Evolutionary conservation across 2,888 invertebrate species (phyloP).

Genomic region (Timandra comae): DNA sequence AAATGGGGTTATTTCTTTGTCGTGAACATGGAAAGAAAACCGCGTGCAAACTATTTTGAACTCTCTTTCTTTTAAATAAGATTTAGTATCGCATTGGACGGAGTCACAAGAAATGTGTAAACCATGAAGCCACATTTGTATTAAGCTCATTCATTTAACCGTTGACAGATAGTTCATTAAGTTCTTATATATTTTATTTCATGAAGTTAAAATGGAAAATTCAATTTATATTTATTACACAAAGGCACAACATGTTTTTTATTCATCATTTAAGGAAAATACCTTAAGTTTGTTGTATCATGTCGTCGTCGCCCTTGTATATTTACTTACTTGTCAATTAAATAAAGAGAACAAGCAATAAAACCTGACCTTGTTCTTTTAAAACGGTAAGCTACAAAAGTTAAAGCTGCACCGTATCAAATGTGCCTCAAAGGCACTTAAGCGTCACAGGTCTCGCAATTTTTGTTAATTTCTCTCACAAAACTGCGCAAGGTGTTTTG

Average conservation of each 20-base stretch:
- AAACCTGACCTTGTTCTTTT: neutral
- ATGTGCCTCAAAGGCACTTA: slow-evolving; percentile 14
- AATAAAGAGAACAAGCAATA: neutral
- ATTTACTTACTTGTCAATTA: neutral
- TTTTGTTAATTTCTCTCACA: slow-evolving; percentile 19
- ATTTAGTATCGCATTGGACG: neutral
- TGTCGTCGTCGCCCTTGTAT: neutral
- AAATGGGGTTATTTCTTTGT: slow-evolving; percentile 1
- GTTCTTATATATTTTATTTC: neutral
- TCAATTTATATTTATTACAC: neutral
- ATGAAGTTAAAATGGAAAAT: neutral
- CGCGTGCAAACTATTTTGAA: neutral
- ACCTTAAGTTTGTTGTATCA: too few relatives aligned
- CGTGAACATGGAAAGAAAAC: neutral
- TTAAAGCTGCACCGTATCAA: slow-evolving; percentile 10
- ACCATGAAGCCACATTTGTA: neutral
- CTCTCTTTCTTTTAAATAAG: neutral
- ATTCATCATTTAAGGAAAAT: too few relatives aligned
- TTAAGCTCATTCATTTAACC: slow-evolving; percentile 1
- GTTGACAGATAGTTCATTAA: slow-evolving; percentile 4
- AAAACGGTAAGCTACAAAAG: neutral
- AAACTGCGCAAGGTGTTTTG: slow-evolving; percentile 4
- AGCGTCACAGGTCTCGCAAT: slow-evolving; percentile 13
- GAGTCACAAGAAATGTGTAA: neutral
- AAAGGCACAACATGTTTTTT: too few relatives aligned